Percentiles rank a stretch among this genome's conserved stretches.
Conservation (phyloP, 1,140 invertebrate species). For the Magallana ariakensis region DNA sequence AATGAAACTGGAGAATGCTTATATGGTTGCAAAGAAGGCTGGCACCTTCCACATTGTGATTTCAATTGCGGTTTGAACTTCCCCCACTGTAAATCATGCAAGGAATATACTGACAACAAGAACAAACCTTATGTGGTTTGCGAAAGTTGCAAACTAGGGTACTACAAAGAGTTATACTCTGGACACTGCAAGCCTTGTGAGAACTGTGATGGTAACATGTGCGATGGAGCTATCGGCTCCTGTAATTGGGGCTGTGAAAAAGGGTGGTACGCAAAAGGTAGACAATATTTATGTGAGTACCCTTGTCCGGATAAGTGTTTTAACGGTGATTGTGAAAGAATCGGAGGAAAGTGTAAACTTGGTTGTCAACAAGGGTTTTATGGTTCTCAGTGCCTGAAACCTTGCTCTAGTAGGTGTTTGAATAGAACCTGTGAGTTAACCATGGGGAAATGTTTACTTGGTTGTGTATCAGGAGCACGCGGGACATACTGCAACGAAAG, state of each 20-base stretch:
- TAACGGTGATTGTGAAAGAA: neutral
- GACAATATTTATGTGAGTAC: slow-evolving; percentile 30
- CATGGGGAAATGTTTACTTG: neutral
- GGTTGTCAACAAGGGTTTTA: neutral
- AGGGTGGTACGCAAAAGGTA: slow-evolving; percentile 35
- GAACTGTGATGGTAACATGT: slow-evolving; percentile 25
- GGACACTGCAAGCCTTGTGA: slow-evolving; percentile 37
- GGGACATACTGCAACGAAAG: neutral
- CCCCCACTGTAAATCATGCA: slow-evolving; percentile 32
- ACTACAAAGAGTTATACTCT: slow-evolving; percentile 37
- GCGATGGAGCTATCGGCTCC: slow-evolving; percentile 34
- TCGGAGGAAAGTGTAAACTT: slow-evolving; percentile 10
- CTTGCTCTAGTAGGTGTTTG: neutral
- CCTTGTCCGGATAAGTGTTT: slow-evolving; percentile 25
- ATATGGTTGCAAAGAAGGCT: slow-evolving; percentile 27
- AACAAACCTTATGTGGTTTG: slow-evolving; percentile 8
- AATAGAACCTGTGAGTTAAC: slow-evolving; percentile 5
- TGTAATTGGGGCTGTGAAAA: slow-evolving; percentile 31
- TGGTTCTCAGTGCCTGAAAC: neutral
- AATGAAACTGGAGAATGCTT: neutral
- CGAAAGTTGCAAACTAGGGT: slow-evolving; percentile 8
- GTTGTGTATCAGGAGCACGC: neutral
- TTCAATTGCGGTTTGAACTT: slow-evolving; percentile 24
- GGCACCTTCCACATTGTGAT: slow-evolving; percentile 37
- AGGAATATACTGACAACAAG: slow-evolving; percentile 39